phyloP scores from a whole-genome alignment of 1,140 invertebrate species.

The Solenopsis invicta region DNA sequence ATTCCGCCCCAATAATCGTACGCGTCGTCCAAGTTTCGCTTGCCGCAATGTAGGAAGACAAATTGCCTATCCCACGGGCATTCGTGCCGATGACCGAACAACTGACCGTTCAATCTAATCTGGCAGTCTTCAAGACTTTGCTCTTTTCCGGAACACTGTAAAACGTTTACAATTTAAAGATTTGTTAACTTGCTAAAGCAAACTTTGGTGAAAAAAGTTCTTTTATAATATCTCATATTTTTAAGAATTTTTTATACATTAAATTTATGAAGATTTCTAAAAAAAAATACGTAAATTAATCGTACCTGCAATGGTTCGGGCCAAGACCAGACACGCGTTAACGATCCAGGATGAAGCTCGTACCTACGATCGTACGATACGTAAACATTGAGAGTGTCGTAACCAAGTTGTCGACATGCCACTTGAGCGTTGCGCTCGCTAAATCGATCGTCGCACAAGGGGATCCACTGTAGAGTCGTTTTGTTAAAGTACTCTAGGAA shows the following conservation, averaged over 20 bases:
- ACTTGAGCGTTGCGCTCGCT: conserved; percentile 98
- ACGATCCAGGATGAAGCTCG: conserved; percentile 94
- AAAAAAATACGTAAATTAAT: conserved; percentile 69
- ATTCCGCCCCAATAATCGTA: conserved; percentile 98
- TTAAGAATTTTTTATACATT: no score
- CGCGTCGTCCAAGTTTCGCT: conserved; percentile 90
- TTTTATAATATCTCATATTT: no score
- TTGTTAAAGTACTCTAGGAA: conserved; percentile 98
- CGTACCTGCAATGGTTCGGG: conserved; percentile 94
- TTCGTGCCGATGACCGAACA: conserved; percentile 94
- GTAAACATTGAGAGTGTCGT: conserved; percentile 95
- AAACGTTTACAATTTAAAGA: not conserved
- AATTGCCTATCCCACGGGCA: conserved; percentile 96
- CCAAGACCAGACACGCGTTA: conserved; percentile 96
- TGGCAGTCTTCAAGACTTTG: conserved; percentile 94
- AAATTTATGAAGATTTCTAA: no score
- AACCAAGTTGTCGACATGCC: conserved; percentile 97
- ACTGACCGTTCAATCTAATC: conserved; percentile 95
- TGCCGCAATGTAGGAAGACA: conserved; percentile 97
- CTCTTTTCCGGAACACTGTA: conserved; percentile 94
- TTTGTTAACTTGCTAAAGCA: not conserved
- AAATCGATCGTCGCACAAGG: conserved; percentile 98
- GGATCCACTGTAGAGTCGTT: conserved; percentile 98
- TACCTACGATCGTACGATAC: conserved; percentile 93
- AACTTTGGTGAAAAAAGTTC: not conserved